Evolutionary conservation across 2,113 vertebrate genomes (phyloP).

Genomic region (Misgurnus anguillicaudatus): DNA sequence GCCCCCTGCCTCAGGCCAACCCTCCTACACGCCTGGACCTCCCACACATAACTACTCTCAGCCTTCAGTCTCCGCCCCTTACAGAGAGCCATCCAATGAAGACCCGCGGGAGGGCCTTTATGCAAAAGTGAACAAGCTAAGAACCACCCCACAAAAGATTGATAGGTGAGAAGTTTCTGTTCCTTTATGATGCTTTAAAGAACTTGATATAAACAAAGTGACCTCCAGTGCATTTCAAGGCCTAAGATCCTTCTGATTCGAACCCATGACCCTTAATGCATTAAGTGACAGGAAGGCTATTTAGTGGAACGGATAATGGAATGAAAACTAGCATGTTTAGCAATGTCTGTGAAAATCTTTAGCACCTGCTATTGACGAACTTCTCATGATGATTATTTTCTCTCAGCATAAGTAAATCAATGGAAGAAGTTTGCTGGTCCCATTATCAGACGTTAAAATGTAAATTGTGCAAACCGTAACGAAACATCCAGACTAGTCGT

Average conservation of each 20-base stretch:
- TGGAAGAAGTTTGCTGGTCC: neutral
- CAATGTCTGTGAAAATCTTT: neutral
- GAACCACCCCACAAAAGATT: conserved; percentile 66
- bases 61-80: conserved; percentile 58
- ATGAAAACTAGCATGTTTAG: no score
- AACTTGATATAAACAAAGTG: no score
- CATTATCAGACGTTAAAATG: neutral
- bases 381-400: neutral
- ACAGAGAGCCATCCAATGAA: conserved; percentile 69
- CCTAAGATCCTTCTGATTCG: no score
- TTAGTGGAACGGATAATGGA: no score
- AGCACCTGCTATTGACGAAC: neutral
- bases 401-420: neutral
- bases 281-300: no score
- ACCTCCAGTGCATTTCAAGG: no score
- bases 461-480: neutral
- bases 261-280: no score
- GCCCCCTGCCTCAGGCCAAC: conserved; percentile 55
- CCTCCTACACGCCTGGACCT: conserved; percentile 64
- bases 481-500: neutral
- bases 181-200: no score
- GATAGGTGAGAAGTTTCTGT: conserved; percentile 78
- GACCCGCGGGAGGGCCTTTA: conserved; percentile 87
- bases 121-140: conserved; percentile 90
- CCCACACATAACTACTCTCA: conserved; percentile 62